A percentile compares a stretch with the other conserved stretches of the same genome.
Conservation (phyloP, 1,140 invertebrate species). For the Formica exsecta region DNA sequence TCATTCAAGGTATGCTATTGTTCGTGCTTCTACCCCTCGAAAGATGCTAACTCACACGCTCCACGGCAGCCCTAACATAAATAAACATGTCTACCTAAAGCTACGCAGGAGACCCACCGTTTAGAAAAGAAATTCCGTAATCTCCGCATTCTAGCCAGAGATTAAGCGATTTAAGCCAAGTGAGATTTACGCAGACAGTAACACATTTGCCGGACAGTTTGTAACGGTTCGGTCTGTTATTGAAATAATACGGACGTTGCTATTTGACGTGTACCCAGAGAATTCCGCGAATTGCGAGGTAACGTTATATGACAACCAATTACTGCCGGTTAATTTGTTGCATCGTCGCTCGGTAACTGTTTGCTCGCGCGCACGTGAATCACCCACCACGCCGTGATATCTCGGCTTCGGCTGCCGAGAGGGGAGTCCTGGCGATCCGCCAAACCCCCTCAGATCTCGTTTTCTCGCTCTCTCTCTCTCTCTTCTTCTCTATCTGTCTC, state of each 20-base stretch:
- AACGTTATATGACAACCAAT: slow-evolving; percentile 62
- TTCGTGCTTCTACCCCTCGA: not conserved
- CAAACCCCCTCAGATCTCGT: slow-evolving; percentile 25
- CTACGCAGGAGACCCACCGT: not conserved
- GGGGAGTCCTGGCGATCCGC: slow-evolving; percentile 36
- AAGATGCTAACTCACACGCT: slow-evolving; percentile 30
- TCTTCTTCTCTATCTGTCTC: not conserved
- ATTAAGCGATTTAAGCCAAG: slow-evolving; percentile 35
- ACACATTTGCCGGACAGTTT: not conserved
- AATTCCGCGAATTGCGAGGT: slow-evolving; percentile 57
- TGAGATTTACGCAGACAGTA: not conserved
- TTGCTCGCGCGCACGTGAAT: slow-evolving; percentile 58
- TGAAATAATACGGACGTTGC: slow-evolving; percentile 42
- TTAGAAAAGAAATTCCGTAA: slow-evolving; percentile 25
- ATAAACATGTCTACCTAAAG: slow-evolving; percentile 11
- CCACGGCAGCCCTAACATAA: not conserved
- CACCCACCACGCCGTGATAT: slow-evolving; percentile 57
- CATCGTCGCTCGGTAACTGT: slow-evolving; percentile 65
- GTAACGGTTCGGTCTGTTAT: slow-evolving; percentile 15
- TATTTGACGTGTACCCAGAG: slow-evolving; percentile 36
- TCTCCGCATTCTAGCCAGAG: not conserved
- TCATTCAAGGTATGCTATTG: not conserved
- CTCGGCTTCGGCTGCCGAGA: slow-evolving; percentile 47
- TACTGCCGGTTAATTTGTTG: slow-evolving; percentile 66
- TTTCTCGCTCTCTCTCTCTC: too few species aligned